Percentiles rank a stretch among this genome's conserved stretches.
These are phyloP conservation scores for Butastur rufipennis DNA, from an alignment of 2,113 vertebrate species.

Conservation along the genomic window DNA sequence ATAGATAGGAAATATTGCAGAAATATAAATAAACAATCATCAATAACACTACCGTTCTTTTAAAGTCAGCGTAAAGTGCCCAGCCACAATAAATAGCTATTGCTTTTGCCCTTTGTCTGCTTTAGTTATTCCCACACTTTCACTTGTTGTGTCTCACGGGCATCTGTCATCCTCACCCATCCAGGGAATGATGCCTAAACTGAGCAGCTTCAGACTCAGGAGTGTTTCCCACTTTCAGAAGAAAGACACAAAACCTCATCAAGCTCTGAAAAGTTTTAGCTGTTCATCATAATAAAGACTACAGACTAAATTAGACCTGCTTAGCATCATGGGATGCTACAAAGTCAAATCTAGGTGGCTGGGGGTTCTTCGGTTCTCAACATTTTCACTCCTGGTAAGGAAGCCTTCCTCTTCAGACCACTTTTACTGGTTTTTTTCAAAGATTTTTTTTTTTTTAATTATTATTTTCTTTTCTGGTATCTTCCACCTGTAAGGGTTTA, in stretches of 20 bases:
- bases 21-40: background rate
- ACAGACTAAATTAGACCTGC: background rate
- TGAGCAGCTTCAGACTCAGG: background rate
- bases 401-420: background rate
- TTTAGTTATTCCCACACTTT: background rate
- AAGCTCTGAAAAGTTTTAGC: background rate
- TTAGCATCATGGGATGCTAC: background rate
- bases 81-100: background rate
- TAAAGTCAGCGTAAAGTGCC: background rate
- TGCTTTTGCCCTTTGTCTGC: background rate
- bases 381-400: background rate
- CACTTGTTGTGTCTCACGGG: fast-evolving
- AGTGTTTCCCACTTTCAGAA: background rate
- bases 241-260: background rate
- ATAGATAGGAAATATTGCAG: background rate
- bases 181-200: background rate
- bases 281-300: background rate
- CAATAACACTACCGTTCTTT: background rate
- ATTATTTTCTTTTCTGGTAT: background rate
- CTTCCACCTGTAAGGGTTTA: background rate
- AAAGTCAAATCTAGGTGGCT: background rate
- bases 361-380: background rate
- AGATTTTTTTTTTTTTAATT: background rate
- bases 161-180: background rate
- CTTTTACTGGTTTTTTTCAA: fast-evolving